Percentiles rank a stretch among this genome's conserved stretches.
phyloP scores from a whole-genome alignment of 2,888 invertebrate genomes.

The Drosophila hamatofila region DNA sequence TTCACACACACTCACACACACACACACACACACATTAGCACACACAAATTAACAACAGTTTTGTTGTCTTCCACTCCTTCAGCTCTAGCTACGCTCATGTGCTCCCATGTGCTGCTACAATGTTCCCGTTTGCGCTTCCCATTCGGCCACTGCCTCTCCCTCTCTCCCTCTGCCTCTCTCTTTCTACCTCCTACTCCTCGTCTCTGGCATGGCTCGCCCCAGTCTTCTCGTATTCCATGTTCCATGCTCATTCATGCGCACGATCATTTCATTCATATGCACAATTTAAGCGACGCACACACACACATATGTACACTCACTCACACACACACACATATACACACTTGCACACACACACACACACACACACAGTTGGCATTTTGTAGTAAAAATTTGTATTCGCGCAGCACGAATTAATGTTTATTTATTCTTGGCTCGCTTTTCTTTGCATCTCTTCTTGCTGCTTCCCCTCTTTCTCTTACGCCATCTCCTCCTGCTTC shows the following conservation, averaged over 20 bases:
- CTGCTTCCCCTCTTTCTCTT: background rate
- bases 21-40: conserved; percentile 1
- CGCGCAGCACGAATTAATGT: conserved; percentile 50
- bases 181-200: too few species aligned
- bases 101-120: conserved; percentile 12
- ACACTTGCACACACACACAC: conserved; percentile 10
- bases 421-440: conserved; percentile 67
- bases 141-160: too few species aligned
- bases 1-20: conserved; percentile 32
- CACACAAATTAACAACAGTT: conserved; percentile 42
- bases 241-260: conserved; percentile 73
- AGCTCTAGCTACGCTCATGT: conserved; percentile 1
- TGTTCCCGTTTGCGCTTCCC: conserved; percentile 14
- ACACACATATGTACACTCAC: conserved; percentile 1
- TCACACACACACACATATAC: conserved; percentile 9
- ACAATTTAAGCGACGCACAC: conserved; percentile 59
- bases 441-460: conserved; percentile 31
- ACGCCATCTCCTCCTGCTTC: conserved; percentile 15
- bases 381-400: conserved; percentile 56
- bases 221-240: conserved; percentile 43
- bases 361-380: conserved; percentile 16
- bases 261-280: conserved; percentile 71
- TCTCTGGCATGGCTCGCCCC: background rate
- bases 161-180: background rate
- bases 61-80: conserved; percentile 16